These are phyloP conservation scores for Oncorhynchus tshawytscha DNA, from an alignment of 2,113 vertebrate species.

Conservation along the genomic window DNA sequence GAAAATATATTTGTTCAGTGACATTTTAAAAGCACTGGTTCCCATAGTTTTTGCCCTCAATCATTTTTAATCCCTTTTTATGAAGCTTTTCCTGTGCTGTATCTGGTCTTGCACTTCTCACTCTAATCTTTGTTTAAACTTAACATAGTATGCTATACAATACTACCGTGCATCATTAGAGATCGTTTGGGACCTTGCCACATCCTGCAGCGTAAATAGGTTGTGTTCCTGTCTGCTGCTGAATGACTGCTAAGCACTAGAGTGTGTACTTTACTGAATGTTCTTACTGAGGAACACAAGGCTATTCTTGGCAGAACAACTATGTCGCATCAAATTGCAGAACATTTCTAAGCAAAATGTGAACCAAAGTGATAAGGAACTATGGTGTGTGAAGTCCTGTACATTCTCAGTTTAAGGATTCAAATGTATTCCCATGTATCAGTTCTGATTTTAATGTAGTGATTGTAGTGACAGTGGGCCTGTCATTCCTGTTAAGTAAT, in stretches of 20 bases:
- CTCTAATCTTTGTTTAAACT: too few relatives aligned
- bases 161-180: not conserved
- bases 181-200: not conserved
- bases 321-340: not conserved
- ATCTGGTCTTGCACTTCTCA: too few relatives aligned
- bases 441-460: too few relatives aligned
- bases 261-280: too few relatives aligned
- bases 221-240: not conserved
- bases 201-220: not conserved
- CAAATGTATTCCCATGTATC: not conserved
- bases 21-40: too few relatives aligned
- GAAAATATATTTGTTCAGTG: too few relatives aligned
- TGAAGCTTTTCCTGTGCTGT: too few relatives aligned
- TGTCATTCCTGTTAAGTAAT: too few relatives aligned
- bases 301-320: not conserved
- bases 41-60: too few relatives aligned
- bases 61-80: too few relatives aligned
- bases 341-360: not conserved
- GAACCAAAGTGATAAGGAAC: not conserved
- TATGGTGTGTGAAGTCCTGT: not conserved
- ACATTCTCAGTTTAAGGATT: not conserved
- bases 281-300: not conserved
- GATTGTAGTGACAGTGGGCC: too few relatives aligned
- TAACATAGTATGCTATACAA: too few relatives aligned
- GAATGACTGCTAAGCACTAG: not conserved